Evolutionary conservation across 1,140 invertebrate genomes (phyloP).

Genomic region (Ceratosolen fusciceps): DNA sequence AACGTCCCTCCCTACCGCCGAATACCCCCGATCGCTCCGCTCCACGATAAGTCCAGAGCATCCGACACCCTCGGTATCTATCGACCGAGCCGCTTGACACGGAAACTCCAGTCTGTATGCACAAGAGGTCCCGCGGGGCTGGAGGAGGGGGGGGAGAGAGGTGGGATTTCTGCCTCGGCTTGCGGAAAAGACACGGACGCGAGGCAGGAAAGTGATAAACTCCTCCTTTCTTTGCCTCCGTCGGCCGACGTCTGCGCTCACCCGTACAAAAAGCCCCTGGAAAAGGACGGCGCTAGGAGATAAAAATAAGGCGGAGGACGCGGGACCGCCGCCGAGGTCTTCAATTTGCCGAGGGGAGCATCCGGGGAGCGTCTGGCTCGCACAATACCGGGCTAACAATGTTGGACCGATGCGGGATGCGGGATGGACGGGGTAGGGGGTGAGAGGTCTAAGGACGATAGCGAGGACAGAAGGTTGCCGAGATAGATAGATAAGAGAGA

Average conservation of each 20-base stretch:
- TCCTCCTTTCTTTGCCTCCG: background rate
- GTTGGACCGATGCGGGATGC: background rate
- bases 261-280: background rate
- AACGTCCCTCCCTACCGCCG: no score
- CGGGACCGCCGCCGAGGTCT: background rate
- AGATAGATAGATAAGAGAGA: conserved; percentile 7
- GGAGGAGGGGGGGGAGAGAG: background rate
- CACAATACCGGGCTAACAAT: conserved; percentile 38
- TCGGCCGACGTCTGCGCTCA: no score
- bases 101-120: background rate
- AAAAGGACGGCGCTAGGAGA: conserved; percentile 7
- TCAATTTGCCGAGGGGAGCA: conserved; percentile 38
- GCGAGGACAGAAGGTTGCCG: no score
- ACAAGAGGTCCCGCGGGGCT: background rate
- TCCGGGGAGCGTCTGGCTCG: conserved; percentile 27
- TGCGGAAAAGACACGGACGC: conserved; percentile 17
- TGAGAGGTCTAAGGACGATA: no score
- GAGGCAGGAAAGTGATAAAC: conserved; percentile 39
- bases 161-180: conserved; percentile 16
- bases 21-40: no score
- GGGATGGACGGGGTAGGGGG: no score
- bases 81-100: background rate
- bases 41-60: no score
- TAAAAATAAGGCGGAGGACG: background rate
- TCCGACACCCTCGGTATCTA: background rate